Evolutionary conservation across 2,797 vertebrate genomes (phyloP).

Genomic region (Falco biarmicus): DNA sequence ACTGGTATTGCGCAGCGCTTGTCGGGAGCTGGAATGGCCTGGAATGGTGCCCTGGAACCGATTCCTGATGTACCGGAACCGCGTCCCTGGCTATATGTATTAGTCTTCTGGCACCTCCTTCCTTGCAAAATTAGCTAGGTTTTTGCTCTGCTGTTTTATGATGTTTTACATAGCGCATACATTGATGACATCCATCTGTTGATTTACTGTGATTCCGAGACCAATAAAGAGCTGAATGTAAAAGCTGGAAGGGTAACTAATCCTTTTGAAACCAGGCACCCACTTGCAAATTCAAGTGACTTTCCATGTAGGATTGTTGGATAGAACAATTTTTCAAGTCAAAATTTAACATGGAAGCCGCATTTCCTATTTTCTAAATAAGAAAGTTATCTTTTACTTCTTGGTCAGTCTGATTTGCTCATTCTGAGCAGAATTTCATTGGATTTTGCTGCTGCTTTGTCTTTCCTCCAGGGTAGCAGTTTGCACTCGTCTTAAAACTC

Average conservation of each 20-base stretch:
- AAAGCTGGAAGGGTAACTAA: background rate
- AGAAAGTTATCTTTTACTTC: background rate
- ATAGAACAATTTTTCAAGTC: background rate
- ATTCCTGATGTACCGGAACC: background rate
- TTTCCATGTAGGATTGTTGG: background rate
- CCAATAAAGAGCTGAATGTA: background rate
- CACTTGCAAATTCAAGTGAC: background rate
- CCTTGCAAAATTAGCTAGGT: background rate
- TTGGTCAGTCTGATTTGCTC: background rate
- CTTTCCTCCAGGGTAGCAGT: background rate
- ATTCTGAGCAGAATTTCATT: background rate
- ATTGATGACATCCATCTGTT: slow-evolving; percentile 22
- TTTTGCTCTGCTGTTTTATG: background rate
- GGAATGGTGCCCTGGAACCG: background rate
- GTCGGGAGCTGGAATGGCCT: background rate
- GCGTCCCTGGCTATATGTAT: background rate
- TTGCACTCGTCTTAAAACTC: background rate
- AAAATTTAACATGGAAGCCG: background rate
- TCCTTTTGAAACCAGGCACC: background rate
- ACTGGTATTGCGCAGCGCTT: background rate
- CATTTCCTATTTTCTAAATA: background rate
- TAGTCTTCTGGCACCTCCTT: background rate
- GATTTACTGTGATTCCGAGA: background rate
- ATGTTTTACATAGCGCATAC: rapidly evolving
- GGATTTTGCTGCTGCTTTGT: background rate